A percentile compares a stretch with the other conserved stretches of the same genome.
These are phyloP conservation scores for Barnardius zonarius DNA, from an alignment of 2,113 vertebrate genomes.

Conservation along the genomic window DNA sequence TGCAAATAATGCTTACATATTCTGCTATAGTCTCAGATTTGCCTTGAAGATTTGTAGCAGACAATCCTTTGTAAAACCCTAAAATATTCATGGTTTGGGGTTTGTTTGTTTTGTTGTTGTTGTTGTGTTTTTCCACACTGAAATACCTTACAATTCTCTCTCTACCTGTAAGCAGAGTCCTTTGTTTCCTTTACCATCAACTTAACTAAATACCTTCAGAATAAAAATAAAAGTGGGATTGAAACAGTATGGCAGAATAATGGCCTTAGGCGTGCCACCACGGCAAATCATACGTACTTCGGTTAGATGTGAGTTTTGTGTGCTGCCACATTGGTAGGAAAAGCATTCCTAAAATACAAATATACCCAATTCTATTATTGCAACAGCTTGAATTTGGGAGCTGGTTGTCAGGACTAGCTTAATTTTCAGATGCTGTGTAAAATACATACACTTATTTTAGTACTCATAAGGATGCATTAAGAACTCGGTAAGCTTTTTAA, in stretches of 20 bases:
- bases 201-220: neutral
- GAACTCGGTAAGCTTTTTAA: neutral
- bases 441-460: neutral
- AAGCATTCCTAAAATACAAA: neutral
- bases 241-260: neutral
- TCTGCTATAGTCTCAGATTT: neutral
- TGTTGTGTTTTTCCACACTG: neutral
- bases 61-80: neutral
- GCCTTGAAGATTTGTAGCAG: neutral
- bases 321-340: neutral
- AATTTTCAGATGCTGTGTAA: neutral
- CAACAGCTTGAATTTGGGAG: neutral
- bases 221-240: neutral
- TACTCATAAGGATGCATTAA: neutral
- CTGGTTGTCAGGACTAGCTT: neutral
- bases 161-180: neutral
- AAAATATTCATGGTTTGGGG: neutral
- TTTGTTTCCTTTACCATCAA: conserved; percentile 1
- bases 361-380: neutral
- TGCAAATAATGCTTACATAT: conserved; percentile 2
- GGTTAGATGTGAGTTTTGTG: neutral
- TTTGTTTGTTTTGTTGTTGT: neutral
- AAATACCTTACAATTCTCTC: neutral
- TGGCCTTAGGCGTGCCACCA: neutral
- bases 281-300: neutral